Evolutionary conservation across 2,888 invertebrate species (phyloP).

Genomic region (Erebia aethiops): DNA sequence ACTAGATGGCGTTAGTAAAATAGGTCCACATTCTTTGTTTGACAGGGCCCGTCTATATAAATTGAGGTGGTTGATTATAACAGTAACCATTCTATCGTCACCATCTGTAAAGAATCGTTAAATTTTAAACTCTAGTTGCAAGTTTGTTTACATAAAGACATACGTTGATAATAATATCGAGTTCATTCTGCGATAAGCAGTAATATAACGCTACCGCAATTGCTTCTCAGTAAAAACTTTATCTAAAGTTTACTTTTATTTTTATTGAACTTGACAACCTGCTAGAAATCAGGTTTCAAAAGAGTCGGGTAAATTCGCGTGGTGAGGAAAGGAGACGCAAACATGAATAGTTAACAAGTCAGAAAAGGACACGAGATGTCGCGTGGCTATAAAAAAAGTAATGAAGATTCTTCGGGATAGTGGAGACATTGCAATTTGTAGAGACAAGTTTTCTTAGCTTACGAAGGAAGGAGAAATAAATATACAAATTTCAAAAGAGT

Average conservation of each 20-base stretch:
- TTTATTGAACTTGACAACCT: conserved; percentile 43
- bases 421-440: conserved; percentile 36
- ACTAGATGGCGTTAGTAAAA: too few species aligned
- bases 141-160: background rate
- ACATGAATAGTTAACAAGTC: conserved; percentile 8
- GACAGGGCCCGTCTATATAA: too few species aligned
- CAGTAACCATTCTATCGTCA: too few species aligned
- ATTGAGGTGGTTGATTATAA: too few species aligned
- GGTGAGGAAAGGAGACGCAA: conserved; percentile 45
- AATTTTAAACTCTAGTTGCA: too few species aligned
- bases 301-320: conserved; percentile 42
- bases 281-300: conserved; percentile 45
- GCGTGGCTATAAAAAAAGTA: conserved; percentile 40
- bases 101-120: too few species aligned
- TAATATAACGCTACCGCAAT: conserved; percentile 7
- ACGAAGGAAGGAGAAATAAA: conserved; percentile 13
- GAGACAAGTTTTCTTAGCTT: conserved; percentile 14
- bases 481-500: conserved; percentile 13
- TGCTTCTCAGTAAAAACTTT: conserved; percentile 41
- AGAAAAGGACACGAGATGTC: conserved; percentile 43
- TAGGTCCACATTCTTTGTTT: too few species aligned
- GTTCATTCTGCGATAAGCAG: background rate
- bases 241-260: conserved; percentile 41
- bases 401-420: conserved; percentile 30
- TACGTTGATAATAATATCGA: background rate